phyloP scores from a whole-genome alignment of 2,888 invertebrate species.

The Oscheius sp. region DNA sequence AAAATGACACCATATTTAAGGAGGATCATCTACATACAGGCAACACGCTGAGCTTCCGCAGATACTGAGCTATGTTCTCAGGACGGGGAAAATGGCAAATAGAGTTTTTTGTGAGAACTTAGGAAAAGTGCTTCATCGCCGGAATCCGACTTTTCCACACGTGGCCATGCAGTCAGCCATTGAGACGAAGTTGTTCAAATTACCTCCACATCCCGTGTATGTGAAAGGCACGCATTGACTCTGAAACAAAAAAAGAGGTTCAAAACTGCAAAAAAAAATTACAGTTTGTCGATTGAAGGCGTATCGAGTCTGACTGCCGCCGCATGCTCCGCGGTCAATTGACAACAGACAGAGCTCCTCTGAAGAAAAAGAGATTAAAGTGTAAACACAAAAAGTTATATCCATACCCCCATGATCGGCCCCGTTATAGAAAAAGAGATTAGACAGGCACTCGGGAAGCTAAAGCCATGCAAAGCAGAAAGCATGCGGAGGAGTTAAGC shows the following conservation, averaged over 20 bases:
- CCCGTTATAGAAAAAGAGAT: conserved; percentile 39
- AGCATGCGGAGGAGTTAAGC: conserved; percentile 9
- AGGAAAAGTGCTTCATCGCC: conserved; percentile 30
- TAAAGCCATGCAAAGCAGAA: conserved; percentile 24
- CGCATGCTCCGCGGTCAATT: conserved; percentile 68
- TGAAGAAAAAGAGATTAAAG: conserved; percentile 42
- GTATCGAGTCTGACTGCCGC: conserved; percentile 66
- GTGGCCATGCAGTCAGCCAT: conserved; percentile 65
- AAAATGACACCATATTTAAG: conserved; percentile 27
- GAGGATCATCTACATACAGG: conserved; percentile 29
- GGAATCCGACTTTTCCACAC: conserved; percentile 66
- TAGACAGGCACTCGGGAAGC: conserved; percentile 6
- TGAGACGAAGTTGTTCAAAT: conserved; percentile 67
- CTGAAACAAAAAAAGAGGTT: conserved; percentile 49
- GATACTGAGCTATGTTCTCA: conserved; percentile 24
- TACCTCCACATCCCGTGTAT: conserved; percentile 69
- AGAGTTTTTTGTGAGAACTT: conserved; percentile 17
- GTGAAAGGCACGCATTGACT: conserved; percentile 67
- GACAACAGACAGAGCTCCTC: conserved; percentile 68
- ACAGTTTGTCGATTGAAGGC: conserved; percentile 68
- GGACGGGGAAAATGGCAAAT: conserved; percentile 19
- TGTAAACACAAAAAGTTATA: conserved; percentile 10
- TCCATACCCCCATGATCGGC: conserved; percentile 42
- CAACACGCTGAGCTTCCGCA: conserved; percentile 23
- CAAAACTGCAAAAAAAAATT: background rate